These are phyloP conservation scores for Malacosoma neustria DNA, from an alignment of 2,888 invertebrate species.

Conservation along the genomic window DNA sequence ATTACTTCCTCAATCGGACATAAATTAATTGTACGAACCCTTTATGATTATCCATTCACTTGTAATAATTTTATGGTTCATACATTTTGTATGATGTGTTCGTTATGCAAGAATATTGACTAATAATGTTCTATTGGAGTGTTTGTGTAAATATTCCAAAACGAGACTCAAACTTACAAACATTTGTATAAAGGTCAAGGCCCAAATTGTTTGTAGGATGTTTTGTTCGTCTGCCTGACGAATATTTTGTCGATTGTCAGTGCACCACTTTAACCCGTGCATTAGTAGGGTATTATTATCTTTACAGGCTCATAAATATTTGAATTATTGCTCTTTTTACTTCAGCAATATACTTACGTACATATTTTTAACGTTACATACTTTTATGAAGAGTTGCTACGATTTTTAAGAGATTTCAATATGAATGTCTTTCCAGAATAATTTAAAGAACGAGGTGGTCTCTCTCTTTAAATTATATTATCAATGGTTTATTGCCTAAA, in stretches of 20 bases:
- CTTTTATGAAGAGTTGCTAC: too few relatives aligned
- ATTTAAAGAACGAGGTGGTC: too few relatives aligned
- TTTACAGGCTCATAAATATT: background rate
- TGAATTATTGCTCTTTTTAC: background rate
- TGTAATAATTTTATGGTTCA: background rate
- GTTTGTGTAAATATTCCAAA: background rate
- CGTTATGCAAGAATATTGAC: background rate
- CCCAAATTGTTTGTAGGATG: background rate
- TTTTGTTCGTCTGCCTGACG: background rate
- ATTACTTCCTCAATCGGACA: background rate
- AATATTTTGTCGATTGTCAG: background rate
- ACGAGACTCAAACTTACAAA: background rate
- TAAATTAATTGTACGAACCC: background rate
- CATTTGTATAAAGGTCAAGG: background rate
- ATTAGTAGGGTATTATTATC: background rate
- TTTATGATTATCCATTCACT: background rate
- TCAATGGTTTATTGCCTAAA: too few relatives aligned
- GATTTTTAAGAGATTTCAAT: too few relatives aligned
- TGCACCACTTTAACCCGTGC: background rate
- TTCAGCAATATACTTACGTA: too few relatives aligned
- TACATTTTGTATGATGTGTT: background rate
- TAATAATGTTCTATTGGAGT: background rate
- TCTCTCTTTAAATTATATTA: too few relatives aligned
- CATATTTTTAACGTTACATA: too few relatives aligned
- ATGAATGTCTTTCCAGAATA: too few relatives aligned